Evolutionary conservation across 2,888 invertebrate genomes (phyloP), one percentile per base, ranked within the genome.

Genomic region (Gryllus longicercus): DNA sequence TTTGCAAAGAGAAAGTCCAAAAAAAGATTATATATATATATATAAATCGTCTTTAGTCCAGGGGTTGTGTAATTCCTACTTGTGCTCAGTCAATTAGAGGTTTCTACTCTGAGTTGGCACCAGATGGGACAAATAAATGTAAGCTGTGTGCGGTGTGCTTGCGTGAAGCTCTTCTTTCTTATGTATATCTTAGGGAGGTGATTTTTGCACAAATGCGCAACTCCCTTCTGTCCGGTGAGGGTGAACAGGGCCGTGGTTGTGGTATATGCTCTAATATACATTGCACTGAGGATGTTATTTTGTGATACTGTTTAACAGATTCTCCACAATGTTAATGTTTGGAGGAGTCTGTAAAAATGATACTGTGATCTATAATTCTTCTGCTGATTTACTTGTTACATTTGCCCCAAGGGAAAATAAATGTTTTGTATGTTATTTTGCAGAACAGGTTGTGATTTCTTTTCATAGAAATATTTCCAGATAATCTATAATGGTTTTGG

Each of bases 31-130:
- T 79, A 75, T 63, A 78, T 77, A 78, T 77, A 79, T 75, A 50
- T 25, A 79, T 78, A 80, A 50, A 81, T 18, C 74, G 75, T 76
- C 79, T 79, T 81, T 80, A 80, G 80, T 80, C 80, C 81, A 78
- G 82, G 82, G 81, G 81, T 82, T 81, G 81, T 82, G 82, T 82
- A 82, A 82, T 82, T 74, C 77, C 79, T 80, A 38, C 76, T 51
- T 82, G 79, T 79, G 63, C 81, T 81, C 78, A 80, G 79, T 79
- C 79, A 79, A 50, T 79, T 74, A 79, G 12, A 49, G 50, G 49
- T 25, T 50, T 75, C 25, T 25, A 75, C 25, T 75, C 75, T 23
- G 21, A 21, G 23, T 75, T 75, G 75, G 38, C 75, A 75, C 75
- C 63, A 63, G 63, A 63, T 63, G 63, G 63, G 63, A 63, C 63